These are phyloP conservation scores for Eilema griseolum DNA, from an alignment of 2,888 invertebrate species.

Conservation along the genomic window DNA sequence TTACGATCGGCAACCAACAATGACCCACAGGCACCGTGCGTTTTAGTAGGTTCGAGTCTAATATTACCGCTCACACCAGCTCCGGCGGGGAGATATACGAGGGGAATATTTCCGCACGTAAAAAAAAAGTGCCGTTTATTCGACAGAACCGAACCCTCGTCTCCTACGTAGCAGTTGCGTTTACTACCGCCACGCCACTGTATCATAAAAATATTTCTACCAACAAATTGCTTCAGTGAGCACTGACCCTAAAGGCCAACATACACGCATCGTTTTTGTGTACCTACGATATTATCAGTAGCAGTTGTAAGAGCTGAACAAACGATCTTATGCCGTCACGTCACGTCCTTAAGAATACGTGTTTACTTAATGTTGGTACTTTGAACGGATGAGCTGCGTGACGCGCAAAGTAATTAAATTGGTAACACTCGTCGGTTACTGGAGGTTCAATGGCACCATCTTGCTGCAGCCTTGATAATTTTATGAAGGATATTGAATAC, in stretches of 20 bases:
- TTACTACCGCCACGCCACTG: too few species aligned
- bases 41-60: too few species aligned
- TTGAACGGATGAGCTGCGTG: conserved; percentile 33
- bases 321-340: conserved; percentile 35
- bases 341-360: conserved; percentile 37
- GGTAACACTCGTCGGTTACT: conserved; percentile 16
- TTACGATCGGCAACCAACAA: too few species aligned
- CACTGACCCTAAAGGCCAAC: conserved; percentile 5
- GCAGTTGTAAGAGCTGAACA: conserved; percentile 28
- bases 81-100: too few species aligned
- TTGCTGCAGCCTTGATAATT: not conserved
- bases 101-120: too few species aligned
- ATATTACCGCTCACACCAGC: too few species aligned
- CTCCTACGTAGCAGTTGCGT: too few species aligned
- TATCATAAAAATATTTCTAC: too few species aligned
- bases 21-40: too few species aligned
- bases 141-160: too few species aligned
- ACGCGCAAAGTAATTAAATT: conserved; percentile 32
- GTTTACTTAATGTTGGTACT: conserved; percentile 35
- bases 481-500: not conserved
- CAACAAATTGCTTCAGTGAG: too few species aligned
- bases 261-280: conserved; percentile 8
- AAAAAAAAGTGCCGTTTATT: too few species aligned
- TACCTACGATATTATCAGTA: conserved; percentile 17
- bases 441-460: not conserved